phyloP scores from a whole-genome alignment of 1,140 invertebrate genomes.

The Diorhabda elongata region DNA sequence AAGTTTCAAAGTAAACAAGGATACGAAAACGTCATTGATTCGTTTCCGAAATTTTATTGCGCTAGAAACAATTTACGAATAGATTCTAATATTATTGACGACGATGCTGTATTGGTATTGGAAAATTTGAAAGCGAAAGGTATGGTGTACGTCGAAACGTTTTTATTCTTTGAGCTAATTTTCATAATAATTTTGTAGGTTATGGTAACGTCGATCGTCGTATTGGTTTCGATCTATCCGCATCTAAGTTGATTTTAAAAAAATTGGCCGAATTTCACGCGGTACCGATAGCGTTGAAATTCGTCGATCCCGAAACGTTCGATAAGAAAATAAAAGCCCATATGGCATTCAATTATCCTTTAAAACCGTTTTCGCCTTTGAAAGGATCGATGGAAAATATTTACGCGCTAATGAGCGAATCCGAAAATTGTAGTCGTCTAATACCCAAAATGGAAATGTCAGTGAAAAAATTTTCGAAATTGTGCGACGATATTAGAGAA shows the following conservation, averaged over 20 bases:
- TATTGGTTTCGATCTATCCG: constrained; percentile 48
- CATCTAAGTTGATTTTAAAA: constrained; percentile 46
- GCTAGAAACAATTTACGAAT: constrained; percentile 25
- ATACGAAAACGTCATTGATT: constrained; percentile 20
- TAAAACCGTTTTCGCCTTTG: constrained; percentile 28
- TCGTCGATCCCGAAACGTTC: constrained; percentile 51
- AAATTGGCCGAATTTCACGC: constrained; percentile 56
- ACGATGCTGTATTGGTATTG: constrained; percentile 51
- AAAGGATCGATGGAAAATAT: constrained; percentile 30
- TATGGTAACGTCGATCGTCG: constrained; percentile 48
- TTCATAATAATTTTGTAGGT: constrained; percentile 21
- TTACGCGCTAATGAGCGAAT: constrained; percentile 30
- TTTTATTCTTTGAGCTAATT: no score
- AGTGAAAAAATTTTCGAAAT: constrained; percentile 23
- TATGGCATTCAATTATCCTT: constrained; percentile 28
- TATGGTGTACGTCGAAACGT: neutral
- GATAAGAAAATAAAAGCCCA: constrained; percentile 45
- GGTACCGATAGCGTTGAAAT: constrained; percentile 52
- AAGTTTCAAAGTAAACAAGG: constrained; percentile 32
- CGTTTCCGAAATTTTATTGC: constrained; percentile 28
- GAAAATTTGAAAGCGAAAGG: constrained; percentile 50
- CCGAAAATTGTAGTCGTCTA: constrained; percentile 32
- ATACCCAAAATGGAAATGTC: constrained; percentile 22
- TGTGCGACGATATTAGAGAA: constrained; percentile 34
- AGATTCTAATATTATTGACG: constrained; percentile 37